Evolutionary conservation across 1,140 invertebrate species (phyloP), one percentile per base, ranked within the genome.

Genomic region (Philopotamus ludificatus): DNA sequence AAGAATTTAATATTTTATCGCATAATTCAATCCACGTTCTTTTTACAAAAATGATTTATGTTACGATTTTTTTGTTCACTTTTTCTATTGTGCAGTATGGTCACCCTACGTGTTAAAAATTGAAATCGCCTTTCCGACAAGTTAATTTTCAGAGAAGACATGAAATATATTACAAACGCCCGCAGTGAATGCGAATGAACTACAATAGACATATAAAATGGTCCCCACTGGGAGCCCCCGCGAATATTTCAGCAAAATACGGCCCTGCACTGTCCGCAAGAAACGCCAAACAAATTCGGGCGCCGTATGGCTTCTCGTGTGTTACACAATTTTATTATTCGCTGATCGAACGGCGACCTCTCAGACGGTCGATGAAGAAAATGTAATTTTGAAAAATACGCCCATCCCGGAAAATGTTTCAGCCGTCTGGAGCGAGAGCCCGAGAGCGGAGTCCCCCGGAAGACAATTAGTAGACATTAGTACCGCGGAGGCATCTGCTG

Each of bases 391-490:
- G 45, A 49, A n/a, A 49, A n/a, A 44, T 2, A 2, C 23, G 10
- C n/a, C n/a, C n/a, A n/a, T n/a, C n/a, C n/a, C n/a, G n/a, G n/a
- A n/a, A n/a, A n/a, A n/a, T n/a, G n/a, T n/a, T n/a, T n/a, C n/a
- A n/a, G n/a, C n/a, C n/a, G n/a, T n/a, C n/a, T n/a, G n/a, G 15
- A 28, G 55, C 18, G 7, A n/a, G 12, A 23, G 45, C 23, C n/a
- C 21, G 20, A 34, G 4, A 41, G 22, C 25, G 23, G 22, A 25
- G 47, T 20, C 53, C 54, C 22, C 58, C 47, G 67, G 45, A 55
- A 68, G 63, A 68, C 67, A 68, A 68, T 68, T 68, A 68, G 58
- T 51, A 62, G 67, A 65, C 59, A 64, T 68, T 68, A 68, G 50
- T 22, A 42, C 20, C 2, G 54, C 58, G 51, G 53, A 63, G 42